These are phyloP conservation scores for Hydrolagus colliei DNA, from an alignment of 2,797 vertebrate genomes.

Conservation along the genomic window DNA sequence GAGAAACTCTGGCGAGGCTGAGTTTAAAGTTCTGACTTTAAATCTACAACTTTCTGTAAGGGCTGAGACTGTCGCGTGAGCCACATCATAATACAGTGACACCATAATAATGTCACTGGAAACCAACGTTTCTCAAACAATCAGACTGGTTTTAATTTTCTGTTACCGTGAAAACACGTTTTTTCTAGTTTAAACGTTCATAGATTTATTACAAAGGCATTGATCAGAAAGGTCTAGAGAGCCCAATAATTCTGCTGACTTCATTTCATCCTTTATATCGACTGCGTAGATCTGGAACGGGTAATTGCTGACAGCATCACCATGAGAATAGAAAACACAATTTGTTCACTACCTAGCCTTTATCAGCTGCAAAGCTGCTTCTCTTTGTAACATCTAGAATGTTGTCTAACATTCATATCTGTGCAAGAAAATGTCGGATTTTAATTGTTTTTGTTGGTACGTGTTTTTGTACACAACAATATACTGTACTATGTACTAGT, in stretches of 20 bases:
- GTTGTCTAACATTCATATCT: not conserved
- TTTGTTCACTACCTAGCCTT: not conserved
- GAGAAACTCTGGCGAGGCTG: too few species aligned
- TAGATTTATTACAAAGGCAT: not conserved
- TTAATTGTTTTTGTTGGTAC: constrained; percentile 1
- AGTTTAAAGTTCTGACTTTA: too few species aligned
- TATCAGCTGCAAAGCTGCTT: constrained; percentile 14
- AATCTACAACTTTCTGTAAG: too few species aligned
- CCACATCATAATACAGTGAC: too few species aligned
- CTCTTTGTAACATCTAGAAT: constrained; percentile 4
- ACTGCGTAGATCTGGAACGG: constrained; percentile 16
- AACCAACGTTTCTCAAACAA: too few species aligned
- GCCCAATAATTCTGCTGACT: constrained; percentile 7
- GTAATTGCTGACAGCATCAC: constrained; percentile 11
- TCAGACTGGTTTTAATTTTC: too few species aligned
- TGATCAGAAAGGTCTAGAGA: not conserved
- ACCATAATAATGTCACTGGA: too few species aligned
- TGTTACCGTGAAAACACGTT: too few species aligned
- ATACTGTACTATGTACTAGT: not conserved
- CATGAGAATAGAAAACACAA: constrained; percentile 19
- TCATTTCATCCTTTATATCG: constrained; percentile 21
- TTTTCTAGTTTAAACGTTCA: too few species aligned
- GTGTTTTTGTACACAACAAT: not conserved
- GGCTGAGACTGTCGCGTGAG: too few species aligned
- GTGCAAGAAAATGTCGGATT: not conserved